These are phyloP conservation scores for Merluccius polli DNA, from an alignment of 2,797 vertebrate species.

Conservation along the genomic window DNA sequence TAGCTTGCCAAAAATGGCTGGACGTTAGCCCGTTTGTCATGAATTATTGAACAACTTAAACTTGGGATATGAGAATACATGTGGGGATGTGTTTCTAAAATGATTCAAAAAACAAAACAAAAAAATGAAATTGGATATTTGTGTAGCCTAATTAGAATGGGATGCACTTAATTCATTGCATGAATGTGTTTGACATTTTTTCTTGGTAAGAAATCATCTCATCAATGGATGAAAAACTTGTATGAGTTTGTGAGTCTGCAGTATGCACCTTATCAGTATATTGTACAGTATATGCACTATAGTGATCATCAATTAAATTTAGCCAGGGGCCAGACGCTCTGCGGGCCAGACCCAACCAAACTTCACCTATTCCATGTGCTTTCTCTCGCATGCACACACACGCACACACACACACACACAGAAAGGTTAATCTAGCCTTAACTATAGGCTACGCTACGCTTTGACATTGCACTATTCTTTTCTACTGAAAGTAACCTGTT, in stretches of 20 bases:
- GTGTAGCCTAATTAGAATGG: neutral
- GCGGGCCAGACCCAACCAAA: no score
- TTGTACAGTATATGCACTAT: no score
- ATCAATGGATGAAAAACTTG: neutral
- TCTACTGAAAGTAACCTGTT: no score
- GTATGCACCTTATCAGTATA: neutral
- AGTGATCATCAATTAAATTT: no score
- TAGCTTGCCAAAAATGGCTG: neutral
- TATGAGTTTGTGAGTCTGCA: neutral
- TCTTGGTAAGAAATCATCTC: neutral
- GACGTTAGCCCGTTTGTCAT: conserved; percentile 30
- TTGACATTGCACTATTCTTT: no score
- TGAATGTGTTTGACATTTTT: conserved; percentile 25
- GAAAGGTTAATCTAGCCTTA: no score
- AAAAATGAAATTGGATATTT: neutral
- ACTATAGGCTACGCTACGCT: no score
- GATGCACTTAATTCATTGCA: conserved; percentile 22
- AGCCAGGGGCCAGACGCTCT: no score
- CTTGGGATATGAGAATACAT: conserved; percentile 7
- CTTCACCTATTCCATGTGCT: no score
- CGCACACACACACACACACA: no score
- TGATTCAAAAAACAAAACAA: neutral
- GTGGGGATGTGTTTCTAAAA: conserved; percentile 17
- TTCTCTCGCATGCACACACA: neutral
- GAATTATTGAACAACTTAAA: conserved; percentile 30